Base-by-base conservation (phyloP, 2,888 invertebrate genomes). In the Amblyjoppa proteus region DNA sequence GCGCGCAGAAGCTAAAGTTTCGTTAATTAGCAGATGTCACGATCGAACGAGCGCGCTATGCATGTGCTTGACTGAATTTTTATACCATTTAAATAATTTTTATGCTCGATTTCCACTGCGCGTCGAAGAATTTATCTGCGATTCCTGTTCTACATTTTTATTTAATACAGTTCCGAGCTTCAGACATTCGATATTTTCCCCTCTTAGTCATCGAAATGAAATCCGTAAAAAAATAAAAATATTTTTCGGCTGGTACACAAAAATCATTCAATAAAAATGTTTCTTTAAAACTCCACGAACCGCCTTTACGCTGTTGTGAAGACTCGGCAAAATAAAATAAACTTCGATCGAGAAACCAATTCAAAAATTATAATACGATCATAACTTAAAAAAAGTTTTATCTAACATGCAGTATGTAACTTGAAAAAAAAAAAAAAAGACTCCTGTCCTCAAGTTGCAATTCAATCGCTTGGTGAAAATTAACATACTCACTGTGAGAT, bases 1-100 rank as follows among this genome's bases (percentile, higher is more conserved):
- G 49, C 53, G 79, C 64, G 64, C 73, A 64, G 51, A 80, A 80
- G 71, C 45, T 34, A 61, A 79, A 71, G 66, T 80, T 80, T 64
- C 66, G 71, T 71, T 73, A 73, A 66, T 64, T 28, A 71, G 20
- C 49, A 41, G 51, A 73, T 73, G 28, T 61, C 38, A 64, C 64
- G 64, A 80, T 80, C 38, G 16, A 53, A 73, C 20, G 6, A 4
- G 16, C 73, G 2, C 34, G 64, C 34, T 16, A 25, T 61, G 28
- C 61, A 1, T 9, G 11, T 0, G 16, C 64, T 34, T 16, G 4
- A 16, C 1, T 28, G n/a, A 0, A 34, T 31, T 64, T 64, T 64
- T 51, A 34, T 71, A 34, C 11, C 31, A 31, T 71, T 53, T 5
- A 0, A 25, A 28, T 49, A 34, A 28, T 6, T 28, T 2, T 28